Conservation (phyloP, 1,140 invertebrate genomes). For the Marisa cornuarietis region DNA sequence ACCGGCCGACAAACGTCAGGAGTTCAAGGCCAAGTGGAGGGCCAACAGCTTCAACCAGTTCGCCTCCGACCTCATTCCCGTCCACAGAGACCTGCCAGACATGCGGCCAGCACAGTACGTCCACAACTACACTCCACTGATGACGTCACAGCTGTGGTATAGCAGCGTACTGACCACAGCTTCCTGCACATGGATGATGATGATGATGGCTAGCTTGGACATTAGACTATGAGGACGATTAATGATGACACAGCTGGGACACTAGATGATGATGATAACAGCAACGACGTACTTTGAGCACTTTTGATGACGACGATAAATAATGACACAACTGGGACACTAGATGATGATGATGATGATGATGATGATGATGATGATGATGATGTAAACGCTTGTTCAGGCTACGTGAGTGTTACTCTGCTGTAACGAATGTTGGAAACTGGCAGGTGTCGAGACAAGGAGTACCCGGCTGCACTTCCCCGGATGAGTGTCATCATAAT, state of each 20-base stretch:
- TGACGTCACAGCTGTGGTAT: too few relatives aligned
- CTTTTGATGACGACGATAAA: not conserved
- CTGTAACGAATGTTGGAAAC: not conserved
- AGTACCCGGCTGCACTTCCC: not conserved
- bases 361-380: too few relatives aligned
- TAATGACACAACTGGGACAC: not conserved
- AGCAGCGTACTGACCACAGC: too few relatives aligned
- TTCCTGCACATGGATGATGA: too few relatives aligned
- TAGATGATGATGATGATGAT: not conserved
- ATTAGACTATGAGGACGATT: too few relatives aligned
- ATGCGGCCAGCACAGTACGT: not conserved
- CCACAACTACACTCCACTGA: too few relatives aligned
- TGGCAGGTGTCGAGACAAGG: not conserved
- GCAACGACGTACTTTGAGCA: too few relatives aligned
- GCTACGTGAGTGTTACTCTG: too few relatives aligned
- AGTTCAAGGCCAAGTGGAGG: not conserved
- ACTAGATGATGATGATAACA: too few relatives aligned
- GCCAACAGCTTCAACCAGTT: constrained; percentile 18
- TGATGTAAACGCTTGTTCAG: not conserved
- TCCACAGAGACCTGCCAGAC: constrained; percentile 17
- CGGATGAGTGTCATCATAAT: constrained; percentile 20
- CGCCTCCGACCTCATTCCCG: constrained; percentile 16
- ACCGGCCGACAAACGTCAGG: not conserved
- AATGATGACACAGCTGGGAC: too few relatives aligned
- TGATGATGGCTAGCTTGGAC: too few relatives aligned